Base-by-base conservation (phyloP, 2,888 invertebrate species). In the Agapetus fuscipes region DNA sequence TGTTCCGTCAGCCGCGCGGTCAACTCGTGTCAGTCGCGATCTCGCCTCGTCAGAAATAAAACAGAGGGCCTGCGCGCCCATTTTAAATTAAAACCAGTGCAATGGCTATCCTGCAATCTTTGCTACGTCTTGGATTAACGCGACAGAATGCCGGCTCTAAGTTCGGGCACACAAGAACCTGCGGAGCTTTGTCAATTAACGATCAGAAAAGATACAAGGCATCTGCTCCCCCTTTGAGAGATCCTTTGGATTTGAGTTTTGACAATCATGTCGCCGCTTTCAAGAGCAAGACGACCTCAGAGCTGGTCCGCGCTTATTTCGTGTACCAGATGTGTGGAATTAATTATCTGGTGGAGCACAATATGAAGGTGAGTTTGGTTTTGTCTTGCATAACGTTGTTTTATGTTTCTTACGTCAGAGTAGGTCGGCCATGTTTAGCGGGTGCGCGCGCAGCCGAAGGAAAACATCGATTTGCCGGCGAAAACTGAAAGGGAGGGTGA, bases 261-360 rank as follows among this genome's bases (percentile, higher is more conserved):
- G 80, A 80, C 63, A 86, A 91, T 72, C 83, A 88, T 16, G 72
- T 80, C 54, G 90, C 91, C 51, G 87, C 95, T 16, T 97, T 91
- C 72, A 89, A 90, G 63, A 93, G 93, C 67, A 96, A 96, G 73
- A 90, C 88, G 53, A 94, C 87, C 51, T 80, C 76, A 68, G 95
- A 97, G 66, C 75, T 97, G 51, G 58, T 93, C 35, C 75, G 96
- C 50, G 94, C 91, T 27, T 84, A 90, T 60, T 54, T 93, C 56
- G 95, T 96, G 51, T 94, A 95, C 66, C 80, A 85, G 59, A 70
- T 96, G 60, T 95, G 95, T 66, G 84, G 89, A 40, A 72, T 86
- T 57, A 79, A 84, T 56, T 82, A 79, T 60, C 65, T 96, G 51
- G 95, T 96, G 50, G 86, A 91, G 59, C 79, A 95, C 68, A 94